Base-by-base conservation (phyloP, 2,888 invertebrate genomes). In the Seladonia tumulorum region DNA sequence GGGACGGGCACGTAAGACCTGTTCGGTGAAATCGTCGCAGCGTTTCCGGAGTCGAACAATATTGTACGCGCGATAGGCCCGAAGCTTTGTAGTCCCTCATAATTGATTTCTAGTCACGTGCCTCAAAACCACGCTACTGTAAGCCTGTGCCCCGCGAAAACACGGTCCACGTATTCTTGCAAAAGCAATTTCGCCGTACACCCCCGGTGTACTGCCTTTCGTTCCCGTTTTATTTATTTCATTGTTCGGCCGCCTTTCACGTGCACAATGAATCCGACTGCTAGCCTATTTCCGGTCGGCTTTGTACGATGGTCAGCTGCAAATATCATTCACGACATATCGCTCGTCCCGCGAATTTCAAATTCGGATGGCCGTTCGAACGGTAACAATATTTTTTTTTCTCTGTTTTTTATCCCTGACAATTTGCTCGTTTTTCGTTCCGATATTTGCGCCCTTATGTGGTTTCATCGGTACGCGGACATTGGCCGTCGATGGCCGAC, bases 71-170 rank as follows among this genome's bases (percentile, higher is more conserved):
- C 18, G 76, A 72, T 71, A 57, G n/a, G 14, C 45, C 60, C 39
- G 45, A 18, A 53, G 82, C 82, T 89, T 89, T 89, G 82, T 82
- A 76, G 57, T 72, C 74, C 68, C 75, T 86, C 86, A 81, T 90
- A 87, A 90, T 90, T 79, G 87, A 89, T 89, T 90, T 91, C 88
- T 80, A 86, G 90, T 90, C 90, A 88, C 89, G 91, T 88, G 88
- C 81, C 75, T 82, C 79, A 87, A 89, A 89, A 90, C 80, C 87
- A 81, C 83, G 74, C 53, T 68, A 74, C 45, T 53, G 45, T 57
- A 60, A 63, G 14, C 29, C 39, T 18, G 74, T 22, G 68, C 66
- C 63, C 66, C 63, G 16, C 79, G 71, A 49, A 71, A 42, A 79
- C 71, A 42, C 16, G n/a, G 45, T 72, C 42, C 74, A 77, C 75